Base-by-base conservation (phyloP, 1,140 invertebrate genomes). In the Orius insidiosus region DNA sequence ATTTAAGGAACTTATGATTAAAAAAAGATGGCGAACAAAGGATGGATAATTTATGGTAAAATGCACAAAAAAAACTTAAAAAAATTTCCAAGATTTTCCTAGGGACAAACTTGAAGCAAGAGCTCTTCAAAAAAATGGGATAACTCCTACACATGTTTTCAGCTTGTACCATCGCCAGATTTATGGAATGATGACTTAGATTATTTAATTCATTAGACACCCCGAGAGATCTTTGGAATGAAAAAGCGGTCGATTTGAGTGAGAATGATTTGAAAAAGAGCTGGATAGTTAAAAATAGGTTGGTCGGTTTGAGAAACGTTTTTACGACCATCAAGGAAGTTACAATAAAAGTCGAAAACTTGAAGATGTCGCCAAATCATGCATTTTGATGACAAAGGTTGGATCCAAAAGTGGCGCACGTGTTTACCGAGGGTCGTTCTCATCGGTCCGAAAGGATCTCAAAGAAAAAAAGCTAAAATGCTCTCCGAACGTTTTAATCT, bases 91-190 rank as follows among this genome's bases (percentile, higher is more conserved):
- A 54, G 61, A 63, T 51, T 61, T 67, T 49, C 63, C 69, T 3
- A 62, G 60, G 53, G 66, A 52, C 8, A 60, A 57, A 45, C 45
- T 46, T 10, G 68, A 69, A 54, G 68, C 67, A 5, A 58, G 59
- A 50, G 51, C 54, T 16, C 49, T 70, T 10, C 58, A 67, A 44
- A 56, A 57, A 35, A 34, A 50, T 19, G 68, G 68, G 5, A 60
- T 71, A 33, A 52, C 67, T 44, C 68, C 69, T 3, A 66, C 67
- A 3, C 68, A 69, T 34, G 64, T 66, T 54, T 71, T 30, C 61
- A 69, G 41, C 55, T 71, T 10, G 56, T 63, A 37, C 42, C 54
- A 9, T 56, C 58, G 8, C 59, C 58, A 52, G 48, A 55, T 41
- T 56, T 38, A 36, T 46, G 45, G 34, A 36, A 38, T 24, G n/a